Evolutionary conservation across 2,888 invertebrate species (phyloP).

Genomic region (Troides helena): DNA sequence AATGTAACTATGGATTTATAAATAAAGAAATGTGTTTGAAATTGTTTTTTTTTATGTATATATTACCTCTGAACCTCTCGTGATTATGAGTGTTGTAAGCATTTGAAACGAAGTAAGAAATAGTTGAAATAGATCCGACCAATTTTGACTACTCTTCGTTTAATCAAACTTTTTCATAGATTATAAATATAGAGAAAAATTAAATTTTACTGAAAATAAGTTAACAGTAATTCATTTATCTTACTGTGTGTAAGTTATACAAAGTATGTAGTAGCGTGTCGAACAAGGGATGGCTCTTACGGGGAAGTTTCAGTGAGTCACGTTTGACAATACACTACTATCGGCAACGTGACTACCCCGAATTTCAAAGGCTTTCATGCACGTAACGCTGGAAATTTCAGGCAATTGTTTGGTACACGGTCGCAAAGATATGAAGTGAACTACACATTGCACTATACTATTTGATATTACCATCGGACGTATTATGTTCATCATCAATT

Average conservation of each 20-base stretch:
- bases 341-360: slow-evolving; percentile 19
- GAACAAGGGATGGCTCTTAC: not conserved
- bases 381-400: slow-evolving; percentile 1
- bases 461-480: not conserved
- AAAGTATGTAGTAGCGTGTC: not conserved
- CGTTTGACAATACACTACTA: slow-evolving; percentile 13
- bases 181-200: too few relatives aligned
- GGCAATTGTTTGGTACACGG: not conserved
- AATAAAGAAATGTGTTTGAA: slow-evolving; percentile 64
- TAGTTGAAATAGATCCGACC: too few relatives aligned
- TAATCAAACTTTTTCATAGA: too few relatives aligned
- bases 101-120: too few relatives aligned
- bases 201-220: too few relatives aligned
- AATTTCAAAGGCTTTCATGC: slow-evolving; percentile 8
- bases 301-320: slow-evolving; percentile 9
- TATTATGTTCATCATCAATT: too few relatives aligned
- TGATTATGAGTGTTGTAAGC: too few relatives aligned
- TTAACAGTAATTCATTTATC: not conserved
- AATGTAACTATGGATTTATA: slow-evolving; percentile 63
- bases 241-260: not conserved
- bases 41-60: slow-evolving; percentile 29
- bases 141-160: too few relatives aligned
- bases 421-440: not conserved
- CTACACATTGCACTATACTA: not conserved
- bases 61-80: too few relatives aligned